Base-by-base conservation (phyloP, 1,140 invertebrate genomes). In the Drosophila sechellia region DNA sequence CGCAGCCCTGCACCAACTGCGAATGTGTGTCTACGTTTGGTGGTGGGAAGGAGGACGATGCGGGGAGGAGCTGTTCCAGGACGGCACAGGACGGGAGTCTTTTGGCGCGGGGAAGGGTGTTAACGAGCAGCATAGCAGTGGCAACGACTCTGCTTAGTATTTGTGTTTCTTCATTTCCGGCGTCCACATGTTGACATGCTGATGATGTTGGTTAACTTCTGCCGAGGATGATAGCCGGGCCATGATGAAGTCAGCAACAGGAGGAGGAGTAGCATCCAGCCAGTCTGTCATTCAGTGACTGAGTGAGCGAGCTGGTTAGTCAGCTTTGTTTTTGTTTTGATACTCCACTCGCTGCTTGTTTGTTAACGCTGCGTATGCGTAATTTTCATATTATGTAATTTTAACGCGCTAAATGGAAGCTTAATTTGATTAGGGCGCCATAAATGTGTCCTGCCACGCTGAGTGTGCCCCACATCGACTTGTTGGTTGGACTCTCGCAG, bases 161-260 rank as follows among this genome's bases (percentile, higher is more conserved):
- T 87, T 87, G 79, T 89, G 76, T 84, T 89, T 84, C 77, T 84
- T 90, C 84, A 87, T 87, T 87, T 87, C 84, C 84, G 84, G 84
- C 72, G 89, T 90, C 79, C 81, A 87, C 84, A 87, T 87, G 84
- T 87, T 87, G 79, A 87, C 84, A 87, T 73, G 78, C 64, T 81
- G 70, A 75, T 79, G 83, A 59, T 77, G 76, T 58, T 77, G 61
- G 57, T 70, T 81, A 80, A 81, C 56, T 71, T 55, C 57, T 71
- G 71, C 63, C 79, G 56, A 53, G 64, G 68, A 85, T 80, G 68
- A 78, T 71, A 45, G 65, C 64, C 34, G 68, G 50, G 65, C 64
- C 25, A 77, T 85, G 78, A 86, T 85, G 81, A 85, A 85, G 81
- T 86, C 80, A 84, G 75, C 70, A 42, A 53, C 58, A 52, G 43